These are phyloP conservation scores for Oscheius onirici DNA, from an alignment of 2,888 invertebrate species.

Conservation along the genomic window DNA sequence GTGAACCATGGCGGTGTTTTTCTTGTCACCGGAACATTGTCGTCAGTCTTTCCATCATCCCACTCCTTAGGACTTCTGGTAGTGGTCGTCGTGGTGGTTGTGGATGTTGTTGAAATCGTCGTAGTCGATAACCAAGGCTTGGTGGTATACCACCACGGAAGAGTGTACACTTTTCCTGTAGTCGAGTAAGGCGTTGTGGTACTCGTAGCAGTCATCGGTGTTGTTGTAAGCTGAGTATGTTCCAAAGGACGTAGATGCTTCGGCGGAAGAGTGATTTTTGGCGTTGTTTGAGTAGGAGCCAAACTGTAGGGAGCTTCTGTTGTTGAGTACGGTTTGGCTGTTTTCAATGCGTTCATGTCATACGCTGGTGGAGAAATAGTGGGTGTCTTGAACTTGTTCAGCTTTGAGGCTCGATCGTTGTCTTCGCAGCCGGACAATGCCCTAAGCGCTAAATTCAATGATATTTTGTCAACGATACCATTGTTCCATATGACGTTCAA, in stretches of 20 bases:
- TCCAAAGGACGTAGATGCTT: constrained; percentile 12
- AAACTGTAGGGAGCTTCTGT: constrained; percentile 7
- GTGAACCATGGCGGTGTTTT: background rate
- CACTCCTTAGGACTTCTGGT: constrained; percentile 3
- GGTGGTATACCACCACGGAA: constrained; percentile 32
- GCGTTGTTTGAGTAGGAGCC: constrained; percentile 18
- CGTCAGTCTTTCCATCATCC: constrained; percentile 15
- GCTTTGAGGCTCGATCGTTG: constrained; percentile 6
- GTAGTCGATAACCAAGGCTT: constrained; percentile 24
- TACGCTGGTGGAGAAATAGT: constrained; percentile 1
- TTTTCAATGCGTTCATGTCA: constrained; percentile 1
- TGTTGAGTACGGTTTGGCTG: constrained; percentile 19
- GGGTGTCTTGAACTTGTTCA: background rate
- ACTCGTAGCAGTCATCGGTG: constrained; percentile 1
- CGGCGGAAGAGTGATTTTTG: constrained; percentile 22
- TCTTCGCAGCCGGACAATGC: constrained; percentile 21
- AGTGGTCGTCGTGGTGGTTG: background rate
- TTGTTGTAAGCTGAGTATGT: background rate
- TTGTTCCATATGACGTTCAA: constrained; percentile 8
- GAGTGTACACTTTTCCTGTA: background rate
- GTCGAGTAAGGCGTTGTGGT: too few species aligned
- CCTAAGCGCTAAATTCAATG: background rate
- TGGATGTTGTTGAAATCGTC: background rate
- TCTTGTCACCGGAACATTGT: background rate
- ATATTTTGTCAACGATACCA: background rate